phyloP scores from a whole-genome alignment of 2,113 vertebrate species.

The Mirza zaza region DNA sequence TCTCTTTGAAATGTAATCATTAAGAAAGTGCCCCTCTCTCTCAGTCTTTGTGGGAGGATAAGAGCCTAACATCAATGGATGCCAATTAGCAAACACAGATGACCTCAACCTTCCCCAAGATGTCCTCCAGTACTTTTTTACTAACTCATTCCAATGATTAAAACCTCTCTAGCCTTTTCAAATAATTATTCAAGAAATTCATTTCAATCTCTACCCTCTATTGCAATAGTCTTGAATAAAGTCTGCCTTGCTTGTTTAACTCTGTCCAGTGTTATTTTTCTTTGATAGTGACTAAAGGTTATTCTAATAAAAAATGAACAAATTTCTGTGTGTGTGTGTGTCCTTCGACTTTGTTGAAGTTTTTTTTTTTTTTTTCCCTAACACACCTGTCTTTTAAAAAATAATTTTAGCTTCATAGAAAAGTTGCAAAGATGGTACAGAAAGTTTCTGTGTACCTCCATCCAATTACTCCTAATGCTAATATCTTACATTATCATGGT shows the following conservation, averaged over 20 bases:
- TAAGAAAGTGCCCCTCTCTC: neutral
- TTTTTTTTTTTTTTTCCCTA: neutral
- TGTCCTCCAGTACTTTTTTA: neutral
- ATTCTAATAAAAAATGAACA: neutral
- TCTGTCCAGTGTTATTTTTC: neutral
- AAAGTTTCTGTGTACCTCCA: neutral
- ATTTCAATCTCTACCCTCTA: neutral
- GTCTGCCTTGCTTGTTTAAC: neutral
- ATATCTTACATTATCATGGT: neutral
- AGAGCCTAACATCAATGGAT: neutral
- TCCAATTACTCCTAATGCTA: neutral
- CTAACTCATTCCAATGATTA: neutral
- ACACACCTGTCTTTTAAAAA: neutral
- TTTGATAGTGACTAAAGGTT: neutral
- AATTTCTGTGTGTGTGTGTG: neutral
- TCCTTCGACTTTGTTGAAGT: neutral
- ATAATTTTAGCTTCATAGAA: neutral
- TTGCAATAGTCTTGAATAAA: neutral
- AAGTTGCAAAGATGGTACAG: neutral
- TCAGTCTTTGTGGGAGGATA: neutral
- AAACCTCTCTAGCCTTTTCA: neutral
- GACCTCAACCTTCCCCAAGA: neutral
- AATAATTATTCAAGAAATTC: neutral
- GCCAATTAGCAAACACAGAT: neutral
- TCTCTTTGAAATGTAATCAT: neutral